A percentile compares a stretch with the other conserved stretches of the same genome.
These are phyloP conservation scores for Gnathonemus echidnorhynchus DNA, from an alignment of 2,113 vertebrate species.

Conservation along the genomic window DNA sequence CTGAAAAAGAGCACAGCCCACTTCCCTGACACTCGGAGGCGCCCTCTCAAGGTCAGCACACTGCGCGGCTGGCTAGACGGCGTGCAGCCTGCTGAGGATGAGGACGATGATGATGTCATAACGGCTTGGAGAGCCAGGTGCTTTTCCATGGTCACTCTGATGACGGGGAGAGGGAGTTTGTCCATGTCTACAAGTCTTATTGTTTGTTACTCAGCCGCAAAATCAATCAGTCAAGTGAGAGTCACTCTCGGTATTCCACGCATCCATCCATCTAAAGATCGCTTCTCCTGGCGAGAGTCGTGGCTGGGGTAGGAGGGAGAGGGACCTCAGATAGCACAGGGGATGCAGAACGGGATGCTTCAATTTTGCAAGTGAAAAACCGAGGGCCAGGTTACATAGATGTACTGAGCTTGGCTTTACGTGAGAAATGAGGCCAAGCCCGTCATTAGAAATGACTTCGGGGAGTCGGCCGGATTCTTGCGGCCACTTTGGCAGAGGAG, in stretches of 20 bases:
- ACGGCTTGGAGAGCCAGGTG: background rate
- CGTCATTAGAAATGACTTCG: background rate
- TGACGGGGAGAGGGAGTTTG: background rate
- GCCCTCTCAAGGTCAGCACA: background rate
- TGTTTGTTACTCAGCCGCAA: background rate
- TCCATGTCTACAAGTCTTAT: background rate
- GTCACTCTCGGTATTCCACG: background rate
- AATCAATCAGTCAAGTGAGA: background rate
- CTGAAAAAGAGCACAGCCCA: conserved; percentile 23
- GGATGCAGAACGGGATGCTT: background rate
- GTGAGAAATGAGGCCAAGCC: background rate
- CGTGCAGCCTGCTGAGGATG: background rate
- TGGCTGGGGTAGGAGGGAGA: background rate
- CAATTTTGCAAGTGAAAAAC: background rate
- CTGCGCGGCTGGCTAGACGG: background rate
- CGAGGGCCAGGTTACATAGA: background rate
- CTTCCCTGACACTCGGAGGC: background rate
- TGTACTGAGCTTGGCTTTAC: background rate
- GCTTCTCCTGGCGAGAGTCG: background rate
- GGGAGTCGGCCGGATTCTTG: background rate
- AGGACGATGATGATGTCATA: background rate
- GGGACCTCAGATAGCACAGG: background rate
- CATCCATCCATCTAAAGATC: background rate
- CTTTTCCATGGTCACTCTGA: background rate
- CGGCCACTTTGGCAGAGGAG: background rate